A percentile compares a stretch with the other conserved stretches of the same genome.
Evolutionary conservation across 2,888 invertebrate genomes (phyloP).

Genomic region (Leptinotarsa tumamoca): DNA sequence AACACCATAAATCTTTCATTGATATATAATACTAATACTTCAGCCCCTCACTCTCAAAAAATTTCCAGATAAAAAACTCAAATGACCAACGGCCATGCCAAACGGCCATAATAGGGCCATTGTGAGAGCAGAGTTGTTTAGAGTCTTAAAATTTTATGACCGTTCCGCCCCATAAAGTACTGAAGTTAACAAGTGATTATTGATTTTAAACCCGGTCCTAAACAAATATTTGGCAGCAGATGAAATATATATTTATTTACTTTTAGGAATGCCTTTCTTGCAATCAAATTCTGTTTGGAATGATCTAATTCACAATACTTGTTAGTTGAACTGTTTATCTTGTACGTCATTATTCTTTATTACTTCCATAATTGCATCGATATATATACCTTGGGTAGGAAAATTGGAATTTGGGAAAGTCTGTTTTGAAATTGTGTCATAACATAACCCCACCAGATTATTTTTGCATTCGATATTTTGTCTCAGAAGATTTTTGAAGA

Average conservation of each 20-base stretch:
- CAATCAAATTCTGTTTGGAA: not conserved
- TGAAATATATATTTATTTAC: not conserved
- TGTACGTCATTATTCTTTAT: no score
- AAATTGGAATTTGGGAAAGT: no score
- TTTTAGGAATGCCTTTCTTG: not conserved
- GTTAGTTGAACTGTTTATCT: not conserved
- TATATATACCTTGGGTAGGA: no score
- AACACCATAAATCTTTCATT: not conserved
- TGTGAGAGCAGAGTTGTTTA: conserved; percentile 14
- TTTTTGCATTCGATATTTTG: no score
- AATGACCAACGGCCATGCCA: conserved; percentile 1
- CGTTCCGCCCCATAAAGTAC: not conserved
- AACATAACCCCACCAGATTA: no score
- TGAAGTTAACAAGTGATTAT: conserved; percentile 19
- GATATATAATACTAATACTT: not conserved
- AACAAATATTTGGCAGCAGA: conserved; percentile 10
- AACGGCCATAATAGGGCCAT: conserved; percentile 7
- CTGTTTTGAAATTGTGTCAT: no score
- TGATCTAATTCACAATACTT: not conserved
- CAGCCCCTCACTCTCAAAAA: not conserved
- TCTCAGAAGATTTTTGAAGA: no score
- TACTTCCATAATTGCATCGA: no score
- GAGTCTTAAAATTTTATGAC: conserved; percentile 20
- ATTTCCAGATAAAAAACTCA: not conserved
- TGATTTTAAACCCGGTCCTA: conserved; percentile 12